phyloP scores from a whole-genome alignment of 2,888 invertebrate genomes.

The Pecten maximus region DNA sequence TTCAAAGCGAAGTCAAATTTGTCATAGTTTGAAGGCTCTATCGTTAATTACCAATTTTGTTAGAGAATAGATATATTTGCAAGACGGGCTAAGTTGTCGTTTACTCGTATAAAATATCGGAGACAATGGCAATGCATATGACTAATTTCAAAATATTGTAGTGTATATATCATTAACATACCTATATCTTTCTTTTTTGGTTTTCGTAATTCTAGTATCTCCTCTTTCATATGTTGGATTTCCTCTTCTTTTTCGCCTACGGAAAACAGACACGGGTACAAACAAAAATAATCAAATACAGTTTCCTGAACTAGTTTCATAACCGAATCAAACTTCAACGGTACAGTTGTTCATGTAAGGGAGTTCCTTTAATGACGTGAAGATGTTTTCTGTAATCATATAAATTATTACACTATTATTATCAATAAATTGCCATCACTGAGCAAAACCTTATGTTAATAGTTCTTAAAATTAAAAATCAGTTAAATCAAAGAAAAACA shows the following conservation, averaged over 20 bases:
- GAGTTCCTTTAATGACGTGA: too few species aligned
- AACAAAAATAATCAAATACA: neutral
- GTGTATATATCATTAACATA: neutral
- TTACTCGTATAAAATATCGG: neutral
- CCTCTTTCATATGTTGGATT: neutral
- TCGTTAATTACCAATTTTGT: too few species aligned
- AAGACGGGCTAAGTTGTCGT: too few species aligned
- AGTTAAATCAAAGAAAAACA: neutral
- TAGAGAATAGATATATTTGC: too few species aligned
- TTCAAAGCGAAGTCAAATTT: too few species aligned
- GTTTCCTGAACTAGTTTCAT: neutral
- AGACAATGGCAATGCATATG: neutral
- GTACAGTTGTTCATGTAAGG: too few species aligned
- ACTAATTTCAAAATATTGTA: neutral
- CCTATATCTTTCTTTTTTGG: neutral
- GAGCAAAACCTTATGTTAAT: too few species aligned
- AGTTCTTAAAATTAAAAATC: neutral
- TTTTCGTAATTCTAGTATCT: neutral
- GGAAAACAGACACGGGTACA: neutral
- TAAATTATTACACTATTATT: too few species aligned
- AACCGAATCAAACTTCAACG: too few species aligned
- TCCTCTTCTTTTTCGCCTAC: neutral
- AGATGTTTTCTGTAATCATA: too few species aligned
- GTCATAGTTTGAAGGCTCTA: too few species aligned
- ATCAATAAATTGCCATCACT: too few species aligned